Evolutionary conservation across 2,888 invertebrate species (phyloP).

Genomic region (Ectobius pallidus): DNA sequence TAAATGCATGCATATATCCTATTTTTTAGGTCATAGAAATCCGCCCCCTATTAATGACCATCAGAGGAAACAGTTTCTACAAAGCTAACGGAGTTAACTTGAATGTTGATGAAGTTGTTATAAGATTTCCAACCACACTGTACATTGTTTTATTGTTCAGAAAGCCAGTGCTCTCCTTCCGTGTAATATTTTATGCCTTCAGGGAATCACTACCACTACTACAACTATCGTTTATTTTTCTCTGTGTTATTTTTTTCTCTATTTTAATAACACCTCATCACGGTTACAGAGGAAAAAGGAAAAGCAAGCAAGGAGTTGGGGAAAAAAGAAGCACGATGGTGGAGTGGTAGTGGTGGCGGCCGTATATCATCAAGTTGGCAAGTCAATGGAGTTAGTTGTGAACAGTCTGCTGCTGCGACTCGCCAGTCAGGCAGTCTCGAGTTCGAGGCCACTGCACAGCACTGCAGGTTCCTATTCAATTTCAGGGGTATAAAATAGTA

Average conservation of each 20-base stretch:
- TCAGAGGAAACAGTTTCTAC: no score
- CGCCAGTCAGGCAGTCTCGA: conserved; percentile 9
- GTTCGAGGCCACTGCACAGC: conserved; percentile 11
- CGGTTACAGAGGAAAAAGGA: background rate
- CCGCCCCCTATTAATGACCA: no score
- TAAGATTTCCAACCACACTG: background rate
- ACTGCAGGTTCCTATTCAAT: background rate
- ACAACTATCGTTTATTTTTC: conserved; percentile 2
- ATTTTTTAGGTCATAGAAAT: no score
- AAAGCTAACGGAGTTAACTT: no score
- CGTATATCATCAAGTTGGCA: conserved; percentile 6
- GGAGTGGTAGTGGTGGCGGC: background rate
- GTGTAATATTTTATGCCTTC: conserved; percentile 20
- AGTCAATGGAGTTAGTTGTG: background rate
- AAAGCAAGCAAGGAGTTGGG: background rate
- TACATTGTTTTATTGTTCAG: conserved; percentile 8
- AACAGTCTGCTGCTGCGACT: background rate
- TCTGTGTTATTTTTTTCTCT: background rate
- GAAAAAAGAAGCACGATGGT: background rate
- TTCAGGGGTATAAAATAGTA: no score
- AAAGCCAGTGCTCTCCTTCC: conserved; percentile 9
- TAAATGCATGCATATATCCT: no score
- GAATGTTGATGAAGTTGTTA: no score
- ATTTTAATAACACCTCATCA: conserved; percentile 21
- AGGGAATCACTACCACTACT: conserved; percentile 11